A percentile compares a stretch with the other conserved stretches of the same genome.
Conservation (phyloP, 2,888 invertebrate species). For the Volucella bombylans region DNA sequence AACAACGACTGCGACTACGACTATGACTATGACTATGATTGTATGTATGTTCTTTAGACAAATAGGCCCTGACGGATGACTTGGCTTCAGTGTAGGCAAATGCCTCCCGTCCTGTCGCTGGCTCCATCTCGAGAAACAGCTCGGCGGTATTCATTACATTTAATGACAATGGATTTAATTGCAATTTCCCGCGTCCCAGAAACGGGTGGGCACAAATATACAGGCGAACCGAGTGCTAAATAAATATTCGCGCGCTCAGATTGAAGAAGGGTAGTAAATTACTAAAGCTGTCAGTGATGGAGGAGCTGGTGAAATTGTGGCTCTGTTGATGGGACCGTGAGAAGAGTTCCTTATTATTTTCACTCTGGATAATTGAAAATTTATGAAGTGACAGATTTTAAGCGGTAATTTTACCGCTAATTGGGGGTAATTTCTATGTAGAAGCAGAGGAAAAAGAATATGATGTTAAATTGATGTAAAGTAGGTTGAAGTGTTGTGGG, state of each 20-base stretch:
- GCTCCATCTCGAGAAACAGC: slow-evolving; percentile 53
- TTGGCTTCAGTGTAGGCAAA: slow-evolving; percentile 19
- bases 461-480: slow-evolving; percentile 43
- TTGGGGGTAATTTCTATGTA: slow-evolving; percentile 53
- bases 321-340: not conserved
- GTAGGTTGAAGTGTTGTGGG: slow-evolving; percentile 14
- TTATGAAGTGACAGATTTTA: slow-evolving; percentile 71
- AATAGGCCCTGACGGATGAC: slow-evolving; percentile 47
- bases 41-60: slow-evolving; percentile 21
- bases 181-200: slow-evolving; percentile 68
- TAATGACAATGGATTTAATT: slow-evolving; percentile 73
- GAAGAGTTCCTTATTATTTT: slow-evolving; percentile 51
- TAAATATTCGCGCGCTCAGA: slow-evolving; percentile 30
- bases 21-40: too few relatives aligned
- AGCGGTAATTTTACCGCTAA: slow-evolving; percentile 67
- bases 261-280: slow-evolving; percentile 37
- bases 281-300: not conserved
- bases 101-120: slow-evolving; percentile 9
- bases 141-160: slow-evolving; percentile 57
- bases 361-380: slow-evolving; percentile 68
- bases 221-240: slow-evolving; percentile 19
- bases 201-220: slow-evolving; percentile 11
- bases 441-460: slow-evolving; percentile 8
- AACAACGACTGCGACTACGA: not conserved
- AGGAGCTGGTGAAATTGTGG: not conserved